Evolutionary conservation across 37 sponge, comb jelly and placozoan genomes (phyloP).

Genomic region (Oopsacas minuta): DNA sequence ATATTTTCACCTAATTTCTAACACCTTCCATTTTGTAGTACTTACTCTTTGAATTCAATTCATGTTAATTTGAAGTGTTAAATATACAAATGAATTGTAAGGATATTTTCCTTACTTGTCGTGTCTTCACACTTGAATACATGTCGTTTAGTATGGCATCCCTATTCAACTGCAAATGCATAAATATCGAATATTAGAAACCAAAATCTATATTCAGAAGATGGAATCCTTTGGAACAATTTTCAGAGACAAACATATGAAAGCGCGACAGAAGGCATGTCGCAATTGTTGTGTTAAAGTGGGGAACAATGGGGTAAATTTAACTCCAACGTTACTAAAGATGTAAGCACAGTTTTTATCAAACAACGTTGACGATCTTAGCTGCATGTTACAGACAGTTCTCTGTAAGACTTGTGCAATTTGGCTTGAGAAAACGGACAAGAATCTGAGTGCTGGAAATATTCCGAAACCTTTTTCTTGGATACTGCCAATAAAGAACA

Average conservation of each 20-base stretch:
- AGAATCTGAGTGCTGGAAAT: no score
- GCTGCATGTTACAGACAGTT: not conserved
- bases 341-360: not conserved
- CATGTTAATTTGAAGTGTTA: not conserved
- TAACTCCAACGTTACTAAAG: not conserved
- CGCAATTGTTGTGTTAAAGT: not conserved
- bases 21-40: not conserved
- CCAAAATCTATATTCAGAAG: not conserved
- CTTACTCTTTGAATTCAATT: not conserved
- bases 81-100: not conserved
- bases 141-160: not conserved
- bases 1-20: not conserved
- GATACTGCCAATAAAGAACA: no score
- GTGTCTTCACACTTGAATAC: not conserved
- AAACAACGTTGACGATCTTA: not conserved
- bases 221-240: not conserved
- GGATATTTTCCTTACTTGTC: not conserved
- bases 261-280: not conserved
- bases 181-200: not conserved
- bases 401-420: no score
- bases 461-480: no score
- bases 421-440: no score
- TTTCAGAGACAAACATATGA: not conserved
- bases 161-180: not conserved
- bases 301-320: not conserved